Base-by-base conservation (phyloP, 1,140 invertebrate genomes). In the Cotesia typhae region DNA sequence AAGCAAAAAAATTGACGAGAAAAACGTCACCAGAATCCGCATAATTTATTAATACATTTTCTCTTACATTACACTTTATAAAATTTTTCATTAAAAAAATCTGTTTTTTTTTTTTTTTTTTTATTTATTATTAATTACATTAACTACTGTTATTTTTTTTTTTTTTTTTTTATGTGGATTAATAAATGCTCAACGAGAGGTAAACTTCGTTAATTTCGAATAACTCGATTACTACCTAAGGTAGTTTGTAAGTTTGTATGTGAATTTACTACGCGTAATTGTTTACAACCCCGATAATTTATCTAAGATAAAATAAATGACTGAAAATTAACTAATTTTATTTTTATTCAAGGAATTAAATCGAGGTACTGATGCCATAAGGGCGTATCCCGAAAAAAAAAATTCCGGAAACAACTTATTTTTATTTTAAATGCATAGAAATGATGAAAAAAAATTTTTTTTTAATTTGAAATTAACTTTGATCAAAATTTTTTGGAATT, bases 231-330 rank as follows among this genome's bases (percentile, higher is more conserved):
- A 55, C 10, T 55, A 14, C 4, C 17, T n/a, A 55, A 55, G 17
- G 37, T 64, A 64, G 38, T 10, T 64, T 64, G 37, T 64, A 64
- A 64, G 61, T 64, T 64, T 64, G 35, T 64, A 64, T 64, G 12
- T 37, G 61, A 64, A 37, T 64, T 64, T 64, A 64, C 38, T 64
- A 64, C 36, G 37, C 61, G 36, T 37, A 36, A 64, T 35, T 37
- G 59, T 14, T 17, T 20, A 57, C 53, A 20, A 57, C 12, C n/a
- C 9, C 53, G 20, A 57, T n/a, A 28, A 28, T 28, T 28, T 28
- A 17, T 3, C 12, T 7, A 60, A 28, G 37, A 64, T 10, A 64
- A 38, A 64, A 64, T 64, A 64, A 64, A 64, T 14, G 36, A 64
- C 36, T 41, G 61, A 64, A 10, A 47, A 37, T 0, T 38, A 38